Percentiles rank a stretch among this genome's conserved stretches.
Conservation (phyloP, 2,888 invertebrate species). For the Tenthredo amoena region DNA sequence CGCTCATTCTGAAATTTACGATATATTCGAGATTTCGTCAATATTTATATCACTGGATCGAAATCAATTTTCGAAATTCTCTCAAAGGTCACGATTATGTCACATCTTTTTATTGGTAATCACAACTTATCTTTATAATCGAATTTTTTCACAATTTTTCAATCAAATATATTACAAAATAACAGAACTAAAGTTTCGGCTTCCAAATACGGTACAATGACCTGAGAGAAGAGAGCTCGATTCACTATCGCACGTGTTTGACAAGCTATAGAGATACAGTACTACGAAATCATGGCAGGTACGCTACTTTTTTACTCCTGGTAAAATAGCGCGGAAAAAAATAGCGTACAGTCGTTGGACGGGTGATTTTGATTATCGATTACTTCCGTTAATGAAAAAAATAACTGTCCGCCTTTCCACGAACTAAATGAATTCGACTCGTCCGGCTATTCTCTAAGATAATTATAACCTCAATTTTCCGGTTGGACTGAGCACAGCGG, state of each 20-base stretch:
- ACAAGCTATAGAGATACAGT: not conserved
- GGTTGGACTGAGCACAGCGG: not conserved
- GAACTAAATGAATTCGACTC: not conserved
- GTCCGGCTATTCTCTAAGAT: not conserved
- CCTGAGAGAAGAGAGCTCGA: not conserved
- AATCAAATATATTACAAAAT: not conserved
- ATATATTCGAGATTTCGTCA: not conserved
- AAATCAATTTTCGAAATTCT: not conserved
- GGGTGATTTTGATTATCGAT: not conserved
- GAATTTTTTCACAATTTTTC: not conserved
- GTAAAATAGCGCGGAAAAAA: not conserved
- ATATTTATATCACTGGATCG: not conserved
- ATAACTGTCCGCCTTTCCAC: not conserved
- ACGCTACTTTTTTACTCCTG: not conserved
- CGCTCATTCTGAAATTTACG: slow-evolving; percentile 25
- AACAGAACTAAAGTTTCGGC: not conserved
- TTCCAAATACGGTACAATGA: not conserved
- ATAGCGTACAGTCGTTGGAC: not conserved
- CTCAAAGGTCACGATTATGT: not conserved
- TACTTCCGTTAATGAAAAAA: not conserved
- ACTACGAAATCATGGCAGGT: not conserved
- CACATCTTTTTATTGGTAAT: not conserved
- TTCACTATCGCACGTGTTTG: not conserved
- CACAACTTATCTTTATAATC: not conserved
- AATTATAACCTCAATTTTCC: not conserved